Evolutionary conservation across 1,140 invertebrate species (phyloP).

Genomic region (Choristoneura fumiferana): DNA sequence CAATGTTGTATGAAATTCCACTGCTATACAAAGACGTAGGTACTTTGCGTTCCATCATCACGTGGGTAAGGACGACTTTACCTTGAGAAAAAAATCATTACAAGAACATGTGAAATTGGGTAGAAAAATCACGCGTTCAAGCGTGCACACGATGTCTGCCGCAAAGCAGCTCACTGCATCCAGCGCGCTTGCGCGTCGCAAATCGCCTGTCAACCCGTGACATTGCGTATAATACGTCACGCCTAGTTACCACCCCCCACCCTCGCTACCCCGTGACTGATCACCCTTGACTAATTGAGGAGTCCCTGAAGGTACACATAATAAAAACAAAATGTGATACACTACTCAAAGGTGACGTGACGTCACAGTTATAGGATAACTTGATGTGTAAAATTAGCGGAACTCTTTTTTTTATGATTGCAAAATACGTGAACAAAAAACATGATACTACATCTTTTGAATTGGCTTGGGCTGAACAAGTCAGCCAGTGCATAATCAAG

Average conservation of each 20-base stretch:
- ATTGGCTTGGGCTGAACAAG: too few relatives aligned
- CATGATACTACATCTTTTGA: too few relatives aligned
- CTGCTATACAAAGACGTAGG: too few relatives aligned
- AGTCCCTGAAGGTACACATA: conserved; percentile 39
- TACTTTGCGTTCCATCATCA: too few relatives aligned
- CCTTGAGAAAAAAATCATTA: too few relatives aligned
- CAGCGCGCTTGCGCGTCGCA: conserved; percentile 48
- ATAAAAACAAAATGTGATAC: conserved; percentile 12
- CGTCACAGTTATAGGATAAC: conserved; percentile 19
- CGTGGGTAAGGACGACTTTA: too few relatives aligned
- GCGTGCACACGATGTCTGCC: not conserved
- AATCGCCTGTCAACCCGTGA: conserved; percentile 61
- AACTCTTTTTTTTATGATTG: conserved; percentile 1
- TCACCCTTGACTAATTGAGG: conserved; percentile 47
- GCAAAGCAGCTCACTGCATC: not conserved
- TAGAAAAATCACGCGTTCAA: conserved; percentile 17
- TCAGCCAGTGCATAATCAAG: too few relatives aligned
- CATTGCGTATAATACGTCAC: conserved; percentile 51
- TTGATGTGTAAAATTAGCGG: conserved; percentile 8
- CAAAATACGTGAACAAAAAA: not conserved
- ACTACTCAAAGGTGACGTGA: conserved; percentile 28
- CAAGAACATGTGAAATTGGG: too few relatives aligned
- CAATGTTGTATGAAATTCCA: too few relatives aligned
- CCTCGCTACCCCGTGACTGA: conserved; percentile 35
- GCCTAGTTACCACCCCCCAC: conserved; percentile 41